Percentiles rank a stretch among this genome's conserved stretches.
These are phyloP conservation scores for Ascaphus truei DNA, from an alignment of 2,113 vertebrate species.

Conservation along the genomic window DNA sequence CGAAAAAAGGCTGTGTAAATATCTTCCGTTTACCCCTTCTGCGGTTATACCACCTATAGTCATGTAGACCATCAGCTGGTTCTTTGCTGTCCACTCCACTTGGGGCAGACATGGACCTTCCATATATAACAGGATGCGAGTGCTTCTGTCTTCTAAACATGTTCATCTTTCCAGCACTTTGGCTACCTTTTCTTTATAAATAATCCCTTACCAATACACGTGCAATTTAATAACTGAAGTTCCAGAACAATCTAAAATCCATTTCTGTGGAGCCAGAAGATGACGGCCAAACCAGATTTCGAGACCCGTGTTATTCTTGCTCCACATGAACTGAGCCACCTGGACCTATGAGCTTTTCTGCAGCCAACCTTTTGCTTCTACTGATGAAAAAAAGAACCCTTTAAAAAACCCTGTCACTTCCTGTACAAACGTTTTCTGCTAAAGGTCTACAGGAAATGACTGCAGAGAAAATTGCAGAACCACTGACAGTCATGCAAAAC, in stretches of 20 bases:
- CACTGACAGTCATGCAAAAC: constrained; percentile 39
- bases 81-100: constrained; percentile 38
- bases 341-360: background rate
- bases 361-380: background rate
- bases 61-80: constrained; percentile 43
- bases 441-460: constrained; percentile 61
- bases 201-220: background rate
- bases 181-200: background rate
- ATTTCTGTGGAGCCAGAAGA: background rate
- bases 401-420: constrained; percentile 43
- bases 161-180: constrained; percentile 50
- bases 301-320: background rate
- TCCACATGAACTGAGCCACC: background rate
- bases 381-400: constrained; percentile 20
- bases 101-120: constrained; percentile 61
- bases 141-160: constrained; percentile 54
- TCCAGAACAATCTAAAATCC: too few relatives aligned
- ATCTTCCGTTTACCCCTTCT: constrained; percentile 51
- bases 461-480: constrained; percentile 52
- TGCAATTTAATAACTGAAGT: too few relatives aligned
- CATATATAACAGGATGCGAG: constrained; percentile 46
- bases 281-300: background rate
- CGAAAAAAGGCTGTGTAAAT: constrained; percentile 40
- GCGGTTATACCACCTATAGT: constrained; percentile 51
- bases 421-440: constrained; percentile 44